phyloP scores from a whole-genome alignment of 1,140 invertebrate genomes.

The Drosophila triauraria region DNA sequence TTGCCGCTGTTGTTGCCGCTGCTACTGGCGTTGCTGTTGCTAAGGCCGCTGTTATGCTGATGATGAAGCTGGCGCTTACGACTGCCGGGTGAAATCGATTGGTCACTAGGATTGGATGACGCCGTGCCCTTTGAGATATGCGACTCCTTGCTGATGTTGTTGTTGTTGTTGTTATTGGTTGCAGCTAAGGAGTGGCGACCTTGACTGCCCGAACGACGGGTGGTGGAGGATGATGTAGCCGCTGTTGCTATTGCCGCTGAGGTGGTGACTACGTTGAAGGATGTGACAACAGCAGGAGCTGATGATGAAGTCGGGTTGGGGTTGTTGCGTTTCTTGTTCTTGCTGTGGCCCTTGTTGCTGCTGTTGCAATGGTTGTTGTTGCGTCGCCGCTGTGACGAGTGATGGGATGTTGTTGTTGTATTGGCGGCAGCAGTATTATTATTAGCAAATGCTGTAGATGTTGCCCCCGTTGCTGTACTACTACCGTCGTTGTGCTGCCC shows the following conservation, averaged over 20 bases:
- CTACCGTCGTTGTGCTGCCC: constrained; percentile 82
- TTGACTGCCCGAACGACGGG: constrained; percentile 65
- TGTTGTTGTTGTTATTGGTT: constrained; percentile 25
- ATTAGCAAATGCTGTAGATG: constrained; percentile 41
- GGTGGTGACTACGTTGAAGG: constrained; percentile 24
- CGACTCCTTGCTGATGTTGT: constrained; percentile 27
- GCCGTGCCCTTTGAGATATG: constrained; percentile 31
- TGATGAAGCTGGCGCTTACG: constrained; percentile 71
- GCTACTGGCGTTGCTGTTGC: constrained; percentile 4
- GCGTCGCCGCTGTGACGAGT: constrained; percentile 49
- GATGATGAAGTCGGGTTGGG: constrained; percentile 11
- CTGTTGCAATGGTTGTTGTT: constrained; percentile 46
- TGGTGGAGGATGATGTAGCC: constrained; percentile 3
- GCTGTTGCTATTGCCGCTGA: constrained; percentile 8
- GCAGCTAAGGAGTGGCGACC: constrained; percentile 32
- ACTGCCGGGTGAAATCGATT: constrained; percentile 50
- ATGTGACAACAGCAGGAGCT: constrained; percentile 41
- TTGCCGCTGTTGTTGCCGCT: constrained; percentile 22
- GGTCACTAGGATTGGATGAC: constrained; percentile 34
- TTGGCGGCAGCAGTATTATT: constrained; percentile 33
- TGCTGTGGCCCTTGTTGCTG: constrained; percentile 33
- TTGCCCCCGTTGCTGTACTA: constrained; percentile 39
- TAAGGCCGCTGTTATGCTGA: constrained; percentile 21
- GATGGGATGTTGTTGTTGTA: constrained; percentile 45
- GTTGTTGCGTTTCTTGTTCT: constrained; percentile 45